Conservation (phyloP, 2,888 invertebrate genomes). For the Anoplius nigerrimus region DNA sequence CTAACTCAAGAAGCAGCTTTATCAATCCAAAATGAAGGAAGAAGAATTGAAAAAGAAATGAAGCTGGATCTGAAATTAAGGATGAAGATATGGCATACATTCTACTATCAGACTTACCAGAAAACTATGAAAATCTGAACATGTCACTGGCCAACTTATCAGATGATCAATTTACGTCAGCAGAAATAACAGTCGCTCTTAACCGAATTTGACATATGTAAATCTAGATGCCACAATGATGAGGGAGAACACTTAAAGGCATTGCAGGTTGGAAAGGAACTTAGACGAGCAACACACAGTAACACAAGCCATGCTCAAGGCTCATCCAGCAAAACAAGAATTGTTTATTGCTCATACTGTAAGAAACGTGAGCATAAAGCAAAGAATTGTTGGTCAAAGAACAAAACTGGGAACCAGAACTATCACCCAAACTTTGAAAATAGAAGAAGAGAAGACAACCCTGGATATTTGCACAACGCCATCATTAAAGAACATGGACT, state of each 20-base stretch:
- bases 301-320: no score
- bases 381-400: no score
- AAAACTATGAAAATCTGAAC: slow-evolving; percentile 22
- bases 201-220: not conserved
- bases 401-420: no score
- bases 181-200: slow-evolving; percentile 16
- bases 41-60: slow-evolving; percentile 14
- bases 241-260: slow-evolving; percentile 5
- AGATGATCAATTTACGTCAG: slow-evolving; percentile 21
- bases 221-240: no score
- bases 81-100: slow-evolving; percentile 28
- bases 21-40: slow-evolving; percentile 14
- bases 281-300: no score
- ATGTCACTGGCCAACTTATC: slow-evolving; percentile 23
- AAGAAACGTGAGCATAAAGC: no score
- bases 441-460: no score
- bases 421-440: no score
- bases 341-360: no score
- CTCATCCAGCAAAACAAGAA: no score
- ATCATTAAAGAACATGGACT: slow-evolving; percentile 19
- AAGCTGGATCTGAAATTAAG: slow-evolving; percentile 13
- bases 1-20: slow-evolving; percentile 18
- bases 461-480: not conserved
- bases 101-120: slow-evolving; percentile 23
- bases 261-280: not conserved